These are phyloP conservation scores for Rhea pennata DNA, from an alignment of 2,113 vertebrate species.

Conservation along the genomic window DNA sequence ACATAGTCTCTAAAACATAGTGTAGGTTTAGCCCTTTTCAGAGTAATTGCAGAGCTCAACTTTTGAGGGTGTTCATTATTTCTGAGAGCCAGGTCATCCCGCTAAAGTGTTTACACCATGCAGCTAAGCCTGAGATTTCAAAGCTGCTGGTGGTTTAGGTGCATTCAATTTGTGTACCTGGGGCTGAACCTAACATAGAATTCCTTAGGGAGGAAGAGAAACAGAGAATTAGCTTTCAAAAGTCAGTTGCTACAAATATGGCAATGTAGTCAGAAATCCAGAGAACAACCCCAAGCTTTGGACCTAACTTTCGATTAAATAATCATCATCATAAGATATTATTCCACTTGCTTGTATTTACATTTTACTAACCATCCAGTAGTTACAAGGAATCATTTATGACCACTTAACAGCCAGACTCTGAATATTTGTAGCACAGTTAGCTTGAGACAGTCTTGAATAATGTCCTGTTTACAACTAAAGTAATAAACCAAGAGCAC, in stretches of 20 bases:
- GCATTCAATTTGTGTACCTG: background rate
- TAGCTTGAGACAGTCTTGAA: slow-evolving; percentile 48
- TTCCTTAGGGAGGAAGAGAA: background rate
- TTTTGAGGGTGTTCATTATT: background rate
- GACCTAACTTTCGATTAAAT: slow-evolving; percentile 33
- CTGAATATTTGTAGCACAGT: slow-evolving; percentile 61
- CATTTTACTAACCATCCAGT: slow-evolving; percentile 25
- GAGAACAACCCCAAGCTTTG: background rate
- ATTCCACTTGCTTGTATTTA: slow-evolving; percentile 1
- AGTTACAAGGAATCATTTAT: slow-evolving; percentile 60
- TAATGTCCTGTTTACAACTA: slow-evolving; percentile 63
- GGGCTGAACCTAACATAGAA: background rate
- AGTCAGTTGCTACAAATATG: background rate
- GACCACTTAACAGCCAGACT: slow-evolving; percentile 37
- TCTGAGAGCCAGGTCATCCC: background rate
- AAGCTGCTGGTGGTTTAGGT: background rate
- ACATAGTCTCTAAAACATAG: rapidly evolving
- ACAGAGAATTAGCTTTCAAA: background rate
- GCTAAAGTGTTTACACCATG: rapidly evolving
- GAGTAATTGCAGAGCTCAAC: background rate
- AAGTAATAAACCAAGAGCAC: slow-evolving; percentile 54
- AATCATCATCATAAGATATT: slow-evolving; percentile 41
- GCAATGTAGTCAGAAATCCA: background rate
- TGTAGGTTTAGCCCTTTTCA: background rate
- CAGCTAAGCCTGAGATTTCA: background rate